Evolutionary conservation across 2,888 invertebrate species (phyloP).

Genomic region (Lithosia quadra): DNA sequence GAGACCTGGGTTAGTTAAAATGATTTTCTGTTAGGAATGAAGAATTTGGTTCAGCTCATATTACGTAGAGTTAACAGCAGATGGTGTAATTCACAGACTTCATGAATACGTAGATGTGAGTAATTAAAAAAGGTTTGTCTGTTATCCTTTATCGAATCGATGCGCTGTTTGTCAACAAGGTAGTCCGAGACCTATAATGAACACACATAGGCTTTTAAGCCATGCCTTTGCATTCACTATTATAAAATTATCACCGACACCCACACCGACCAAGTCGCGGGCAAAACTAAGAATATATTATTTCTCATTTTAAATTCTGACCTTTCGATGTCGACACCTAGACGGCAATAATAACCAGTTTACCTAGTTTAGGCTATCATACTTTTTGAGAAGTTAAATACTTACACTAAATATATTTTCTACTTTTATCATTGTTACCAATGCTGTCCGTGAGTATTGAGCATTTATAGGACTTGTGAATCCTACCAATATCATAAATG

Average conservation of each 20-base stretch:
- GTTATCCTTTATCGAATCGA: too few species aligned
- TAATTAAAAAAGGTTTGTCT: too few species aligned
- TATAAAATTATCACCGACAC: background rate
- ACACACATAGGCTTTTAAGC: background rate
- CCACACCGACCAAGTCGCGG: background rate
- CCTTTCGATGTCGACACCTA: slow-evolving; percentile 8
- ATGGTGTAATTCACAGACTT: too few species aligned
- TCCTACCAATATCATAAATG: too few species aligned
- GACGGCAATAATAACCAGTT: slow-evolving; percentile 9
- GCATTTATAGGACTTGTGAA: too few species aligned
- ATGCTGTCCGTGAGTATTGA: too few species aligned
- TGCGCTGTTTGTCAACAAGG: background rate
- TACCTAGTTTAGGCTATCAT: background rate
- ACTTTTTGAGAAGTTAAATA: background rate
- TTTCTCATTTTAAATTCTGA: background rate
- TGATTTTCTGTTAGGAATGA: too few species aligned
- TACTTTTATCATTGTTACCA: background rate
- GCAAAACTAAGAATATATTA: background rate
- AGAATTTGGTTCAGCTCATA: too few species aligned
- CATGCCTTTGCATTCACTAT: background rate
- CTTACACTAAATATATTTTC: background rate
- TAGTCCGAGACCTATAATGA: background rate
- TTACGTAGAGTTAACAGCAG: too few species aligned
- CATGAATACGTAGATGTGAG: too few species aligned
- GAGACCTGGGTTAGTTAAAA: too few species aligned